A percentile compares a stretch with the other conserved stretches of the same genome.
These are phyloP conservation scores for Netelia melanura DNA, from an alignment of 2,888 invertebrate species.

Conservation along the genomic window DNA sequence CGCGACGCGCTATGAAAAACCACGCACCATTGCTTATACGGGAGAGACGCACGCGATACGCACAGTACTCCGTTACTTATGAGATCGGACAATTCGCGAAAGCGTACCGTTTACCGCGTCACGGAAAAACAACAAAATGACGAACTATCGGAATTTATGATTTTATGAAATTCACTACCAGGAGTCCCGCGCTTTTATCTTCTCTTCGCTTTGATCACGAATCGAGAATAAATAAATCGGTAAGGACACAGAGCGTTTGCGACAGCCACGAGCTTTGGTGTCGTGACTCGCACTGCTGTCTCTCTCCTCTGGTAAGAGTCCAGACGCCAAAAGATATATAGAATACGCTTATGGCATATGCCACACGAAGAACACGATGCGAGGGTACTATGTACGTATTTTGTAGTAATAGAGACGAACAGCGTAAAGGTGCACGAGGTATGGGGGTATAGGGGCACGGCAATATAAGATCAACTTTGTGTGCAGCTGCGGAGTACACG, in stretches of 20 bases:
- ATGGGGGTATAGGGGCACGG: not conserved
- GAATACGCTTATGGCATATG: conserved; percentile 39
- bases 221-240: not conserved
- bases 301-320: conserved; percentile 42
- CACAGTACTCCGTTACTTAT: conserved; percentile 59
- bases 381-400: conserved; percentile 27
- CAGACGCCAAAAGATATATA: conserved; percentile 56
- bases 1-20: conserved; percentile 39
- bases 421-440: conserved; percentile 26
- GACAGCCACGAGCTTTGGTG: conserved; percentile 63
- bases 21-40: conserved; percentile 41
- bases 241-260: conserved; percentile 34
- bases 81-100: conserved; percentile 37
- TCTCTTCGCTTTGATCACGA: not conserved
- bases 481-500: conserved; percentile 33
- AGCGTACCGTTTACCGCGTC: not conserved
- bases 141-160: conserved; percentile 19
- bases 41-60: conserved; percentile 60
- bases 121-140: not conserved
- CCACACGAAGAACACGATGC: conserved; percentile 42
- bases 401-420: conserved; percentile 19
- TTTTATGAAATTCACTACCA: not conserved
- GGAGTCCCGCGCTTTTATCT: not conserved
- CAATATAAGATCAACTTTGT: conserved; percentile 58
- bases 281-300: conserved; percentile 67